Percentiles rank a stretch among this genome's conserved stretches.
Conservation (phyloP, 2,888 invertebrate genomes). For the Leucophenga maculata region DNA sequence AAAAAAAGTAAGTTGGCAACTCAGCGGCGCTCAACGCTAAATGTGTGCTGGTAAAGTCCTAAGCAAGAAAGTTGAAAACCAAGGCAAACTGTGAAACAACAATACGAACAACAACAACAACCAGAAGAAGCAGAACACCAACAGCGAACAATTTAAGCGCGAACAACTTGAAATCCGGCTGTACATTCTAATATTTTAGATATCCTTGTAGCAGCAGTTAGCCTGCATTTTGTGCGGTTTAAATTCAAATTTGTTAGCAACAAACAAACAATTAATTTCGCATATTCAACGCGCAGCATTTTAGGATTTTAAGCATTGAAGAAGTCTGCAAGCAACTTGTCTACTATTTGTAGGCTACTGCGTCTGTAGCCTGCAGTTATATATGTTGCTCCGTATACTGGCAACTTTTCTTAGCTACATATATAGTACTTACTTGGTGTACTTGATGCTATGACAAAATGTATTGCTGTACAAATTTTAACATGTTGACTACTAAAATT, state of each 20-base stretch:
- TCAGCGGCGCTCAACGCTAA: background rate
- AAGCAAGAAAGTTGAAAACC: conserved; percentile 23
- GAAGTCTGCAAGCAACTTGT: background rate
- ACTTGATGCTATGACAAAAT: background rate
- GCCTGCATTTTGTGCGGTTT: conserved; percentile 31
- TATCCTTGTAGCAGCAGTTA: conserved; percentile 47
- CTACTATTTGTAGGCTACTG: background rate
- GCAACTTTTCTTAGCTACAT: background rate
- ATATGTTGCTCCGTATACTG: background rate
- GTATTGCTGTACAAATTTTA: no score
- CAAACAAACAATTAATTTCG: conserved; percentile 66
- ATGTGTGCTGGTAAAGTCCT: background rate
- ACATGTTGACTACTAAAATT: background rate
- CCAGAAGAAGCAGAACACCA: conserved; percentile 54
- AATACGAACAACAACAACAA: conserved; percentile 30
- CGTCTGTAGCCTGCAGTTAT: background rate
- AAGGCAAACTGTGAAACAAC: conserved; percentile 26
- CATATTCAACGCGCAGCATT: conserved; percentile 45
- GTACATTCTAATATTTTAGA: conserved; percentile 62
- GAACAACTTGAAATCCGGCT: conserved; percentile 52
- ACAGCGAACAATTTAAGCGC: conserved; percentile 59
- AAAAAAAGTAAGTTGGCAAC: background rate
- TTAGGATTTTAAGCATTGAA: background rate
- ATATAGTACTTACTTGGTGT: background rate
- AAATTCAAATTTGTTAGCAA: conserved; percentile 66